Evolutionary conservation across 1,140 invertebrate genomes (phyloP).

Genomic region (Anthonomus grandis): DNA sequence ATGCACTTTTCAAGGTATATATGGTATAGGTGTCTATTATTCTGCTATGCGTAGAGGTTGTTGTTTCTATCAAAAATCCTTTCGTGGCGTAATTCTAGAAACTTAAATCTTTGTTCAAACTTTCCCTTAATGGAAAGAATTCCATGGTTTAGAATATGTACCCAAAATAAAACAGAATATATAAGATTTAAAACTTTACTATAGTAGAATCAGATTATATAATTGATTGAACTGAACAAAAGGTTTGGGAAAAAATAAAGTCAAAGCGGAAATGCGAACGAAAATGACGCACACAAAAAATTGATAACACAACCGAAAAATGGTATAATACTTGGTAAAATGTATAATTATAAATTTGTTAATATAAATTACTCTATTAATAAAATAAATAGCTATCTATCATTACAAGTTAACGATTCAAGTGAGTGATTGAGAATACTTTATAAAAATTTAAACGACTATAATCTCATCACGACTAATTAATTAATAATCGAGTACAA

Average conservation of each 20-base stretch:
- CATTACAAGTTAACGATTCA: slow-evolving; percentile 20
- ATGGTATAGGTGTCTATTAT: too few relatives aligned
- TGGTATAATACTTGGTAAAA: slow-evolving; percentile 32
- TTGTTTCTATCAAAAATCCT: too few relatives aligned
- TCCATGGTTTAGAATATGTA: too few relatives aligned
- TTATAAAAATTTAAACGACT: slow-evolving; percentile 20
- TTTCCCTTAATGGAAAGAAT: too few relatives aligned
- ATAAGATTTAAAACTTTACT: slow-evolving; percentile 21
- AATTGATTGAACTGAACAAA: slow-evolving; percentile 11
- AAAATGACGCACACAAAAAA: slow-evolving; percentile 15
- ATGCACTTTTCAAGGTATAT: too few relatives aligned
- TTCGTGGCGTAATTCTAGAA: too few relatives aligned
- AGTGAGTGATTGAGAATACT: slow-evolving; percentile 15
- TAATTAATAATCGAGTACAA: background rate
- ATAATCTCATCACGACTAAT: slow-evolving; percentile 23
- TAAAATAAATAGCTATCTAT: slow-evolving; percentile 37
- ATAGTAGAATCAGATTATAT: slow-evolving; percentile 21
- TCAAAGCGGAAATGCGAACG: slow-evolving; percentile 1
- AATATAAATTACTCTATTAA: slow-evolving; percentile 39
- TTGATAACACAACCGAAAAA: slow-evolving; percentile 21
- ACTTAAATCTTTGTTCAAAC: too few relatives aligned
- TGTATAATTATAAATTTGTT: slow-evolving; percentile 31
- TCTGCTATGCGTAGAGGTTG: too few relatives aligned
- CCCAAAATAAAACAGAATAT: slow-evolving; percentile 6
- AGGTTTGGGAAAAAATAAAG: slow-evolving; percentile 3